Conservation (phyloP, 2,888 invertebrate genomes). For the Drosophila putrida region DNA sequence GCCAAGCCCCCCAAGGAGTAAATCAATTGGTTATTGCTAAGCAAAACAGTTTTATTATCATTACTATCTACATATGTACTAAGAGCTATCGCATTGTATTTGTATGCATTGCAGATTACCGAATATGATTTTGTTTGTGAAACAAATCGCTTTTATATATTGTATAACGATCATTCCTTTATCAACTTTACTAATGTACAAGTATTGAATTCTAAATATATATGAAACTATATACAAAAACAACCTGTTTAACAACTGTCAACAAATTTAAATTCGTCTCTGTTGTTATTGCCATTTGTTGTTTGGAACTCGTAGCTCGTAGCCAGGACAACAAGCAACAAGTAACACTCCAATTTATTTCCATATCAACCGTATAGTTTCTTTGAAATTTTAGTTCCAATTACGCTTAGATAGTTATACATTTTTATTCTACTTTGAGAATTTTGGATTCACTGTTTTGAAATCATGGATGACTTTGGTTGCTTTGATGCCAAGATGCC, state of each 20-base stretch:
- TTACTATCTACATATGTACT: constrained; percentile 33
- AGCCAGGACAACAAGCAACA: constrained; percentile 39
- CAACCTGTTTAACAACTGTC: constrained; percentile 38
- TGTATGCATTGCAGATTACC: constrained; percentile 48
- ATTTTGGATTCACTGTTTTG: constrained; percentile 13
- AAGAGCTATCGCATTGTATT: constrained; percentile 29
- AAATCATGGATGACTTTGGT: constrained; percentile 74
- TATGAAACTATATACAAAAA: constrained; percentile 34
- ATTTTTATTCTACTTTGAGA: constrained; percentile 2
- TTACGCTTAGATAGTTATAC: background rate
- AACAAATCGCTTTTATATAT: constrained; percentile 69
- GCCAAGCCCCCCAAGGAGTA: constrained; percentile 62
- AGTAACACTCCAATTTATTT: constrained; percentile 27
- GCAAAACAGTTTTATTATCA: constrained; percentile 72
- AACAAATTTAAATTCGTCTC: background rate
- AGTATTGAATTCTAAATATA: constrained; percentile 62
- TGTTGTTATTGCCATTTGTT: constrained; percentile 6
- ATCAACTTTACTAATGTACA: constrained; percentile 53
- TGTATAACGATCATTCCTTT: constrained; percentile 71
- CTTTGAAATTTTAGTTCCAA: constrained; percentile 25
- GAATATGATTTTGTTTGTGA: constrained; percentile 71
- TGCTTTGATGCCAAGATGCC: constrained; percentile 81
- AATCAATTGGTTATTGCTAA: constrained; percentile 79
- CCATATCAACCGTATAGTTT: constrained; percentile 32
- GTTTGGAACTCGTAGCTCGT: constrained; percentile 24